phyloP scores from a whole-genome alignment of 2,888 invertebrate species.

The Troides aeacus region DNA sequence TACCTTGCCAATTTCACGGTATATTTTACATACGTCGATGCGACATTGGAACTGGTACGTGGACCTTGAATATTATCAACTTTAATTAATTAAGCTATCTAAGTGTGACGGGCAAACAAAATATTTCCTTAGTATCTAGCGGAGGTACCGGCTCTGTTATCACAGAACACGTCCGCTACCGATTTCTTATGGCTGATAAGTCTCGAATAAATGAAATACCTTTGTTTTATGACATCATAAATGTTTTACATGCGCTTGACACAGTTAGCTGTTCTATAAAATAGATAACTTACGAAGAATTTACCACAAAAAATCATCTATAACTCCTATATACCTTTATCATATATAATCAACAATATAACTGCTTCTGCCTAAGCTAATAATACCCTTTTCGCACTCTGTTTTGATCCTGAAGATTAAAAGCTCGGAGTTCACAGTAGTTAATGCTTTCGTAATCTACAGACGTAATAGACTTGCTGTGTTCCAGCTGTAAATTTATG shows the following conservation, averaged over 20 bases:
- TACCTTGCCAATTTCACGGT: neutral
- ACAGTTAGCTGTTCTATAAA: neutral
- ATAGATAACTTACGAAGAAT: too few species aligned
- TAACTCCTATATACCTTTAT: too few species aligned
- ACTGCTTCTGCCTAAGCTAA: too few species aligned
- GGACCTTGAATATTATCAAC: slow-evolving; percentile 2
- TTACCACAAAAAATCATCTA: too few species aligned
- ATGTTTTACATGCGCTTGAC: slow-evolving; percentile 5
- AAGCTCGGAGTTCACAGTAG: too few species aligned
- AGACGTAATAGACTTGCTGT: too few species aligned
- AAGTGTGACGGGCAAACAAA: slow-evolving; percentile 39
- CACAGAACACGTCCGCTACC: slow-evolving; percentile 35
- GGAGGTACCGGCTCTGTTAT: slow-evolving; percentile 33
- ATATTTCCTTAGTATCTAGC: slow-evolving; percentile 36
- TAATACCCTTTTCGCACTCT: too few species aligned
- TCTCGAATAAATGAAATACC: slow-evolving; percentile 33
- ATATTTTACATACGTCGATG: neutral
- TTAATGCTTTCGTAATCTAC: too few species aligned
- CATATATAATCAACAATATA: too few species aligned
- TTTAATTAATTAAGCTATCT: slow-evolving; percentile 27
- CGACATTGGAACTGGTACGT: neutral
- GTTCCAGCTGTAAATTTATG: too few species aligned
- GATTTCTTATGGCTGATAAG: slow-evolving; percentile 43
- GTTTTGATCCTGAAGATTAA: too few species aligned
- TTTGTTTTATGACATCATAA: slow-evolving; percentile 5